A percentile compares a stretch with the other conserved stretches of the same genome.
phyloP scores from a whole-genome alignment of 2,113 vertebrate species.

The Nothocercus nigrocapillus region DNA sequence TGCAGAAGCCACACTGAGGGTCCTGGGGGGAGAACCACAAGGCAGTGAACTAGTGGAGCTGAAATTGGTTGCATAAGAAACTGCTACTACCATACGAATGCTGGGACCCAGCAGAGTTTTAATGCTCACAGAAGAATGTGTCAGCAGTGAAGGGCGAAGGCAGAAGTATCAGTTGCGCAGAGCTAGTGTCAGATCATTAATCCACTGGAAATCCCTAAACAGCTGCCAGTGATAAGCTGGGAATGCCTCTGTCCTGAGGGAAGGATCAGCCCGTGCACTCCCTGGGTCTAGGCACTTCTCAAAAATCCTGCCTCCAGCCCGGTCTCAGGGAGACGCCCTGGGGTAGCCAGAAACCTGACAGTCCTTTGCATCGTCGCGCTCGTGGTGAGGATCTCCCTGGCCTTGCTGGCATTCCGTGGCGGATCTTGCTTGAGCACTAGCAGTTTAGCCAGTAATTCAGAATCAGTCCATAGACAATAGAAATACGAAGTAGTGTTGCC shows the following conservation, averaged over 20 bases:
- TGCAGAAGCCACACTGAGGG: not conserved
- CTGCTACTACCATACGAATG: not conserved
- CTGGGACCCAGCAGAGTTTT: slow-evolving; percentile 47
- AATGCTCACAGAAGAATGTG: slow-evolving; percentile 40
- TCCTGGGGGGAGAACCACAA: not conserved
- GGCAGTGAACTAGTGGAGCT: not conserved
- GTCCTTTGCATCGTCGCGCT: not conserved
- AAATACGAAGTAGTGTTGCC: not conserved
- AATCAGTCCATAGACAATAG: not conserved
- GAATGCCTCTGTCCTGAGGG: not conserved
- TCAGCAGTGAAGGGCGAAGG: slow-evolving; percentile 25
- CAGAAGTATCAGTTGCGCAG: slow-evolving; percentile 38
- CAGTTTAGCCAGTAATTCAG: not conserved
- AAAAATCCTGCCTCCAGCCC: not conserved
- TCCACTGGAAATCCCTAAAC: slow-evolving; percentile 46
- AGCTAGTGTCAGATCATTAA: slow-evolving; percentile 60
- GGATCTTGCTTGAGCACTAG: not conserved
- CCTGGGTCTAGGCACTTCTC: not conserved
- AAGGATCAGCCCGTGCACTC: not conserved
- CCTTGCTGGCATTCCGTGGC: not conserved
- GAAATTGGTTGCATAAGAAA: not conserved
- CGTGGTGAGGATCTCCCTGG: slow-evolving; percentile 13
- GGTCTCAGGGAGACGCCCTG: not conserved
- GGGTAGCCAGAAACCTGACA: not conserved
- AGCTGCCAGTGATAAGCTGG: not conserved